Evolutionary conservation across 2,888 invertebrate genomes (phyloP).

Genomic region (Nomada hirtipes): DNA sequence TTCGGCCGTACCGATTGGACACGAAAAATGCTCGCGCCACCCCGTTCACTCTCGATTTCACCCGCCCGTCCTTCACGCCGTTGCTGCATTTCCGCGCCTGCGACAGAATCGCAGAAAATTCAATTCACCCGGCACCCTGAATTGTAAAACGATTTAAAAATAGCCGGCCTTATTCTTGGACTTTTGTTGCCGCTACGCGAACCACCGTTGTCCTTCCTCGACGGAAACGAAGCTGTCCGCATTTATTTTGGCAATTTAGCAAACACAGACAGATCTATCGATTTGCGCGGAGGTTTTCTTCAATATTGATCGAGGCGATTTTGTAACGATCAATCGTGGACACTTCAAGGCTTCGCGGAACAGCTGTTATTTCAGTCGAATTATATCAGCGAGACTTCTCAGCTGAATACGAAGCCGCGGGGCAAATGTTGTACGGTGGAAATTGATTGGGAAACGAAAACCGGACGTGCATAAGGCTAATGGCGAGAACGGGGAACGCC

Average conservation of each 20-base stretch:
- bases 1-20: not conserved
- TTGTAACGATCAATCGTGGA: too few species aligned
- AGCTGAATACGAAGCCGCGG: too few species aligned
- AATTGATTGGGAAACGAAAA: not conserved
- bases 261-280: too few species aligned
- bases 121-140: too few species aligned
- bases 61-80: not conserved
- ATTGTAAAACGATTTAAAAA: conserved; percentile 12
- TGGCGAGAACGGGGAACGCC: too few species aligned
- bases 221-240: not conserved
- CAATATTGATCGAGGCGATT: too few species aligned
- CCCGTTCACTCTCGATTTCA: not conserved
- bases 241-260: too few species aligned
- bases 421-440: too few species aligned
- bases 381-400: too few species aligned
- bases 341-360: too few species aligned
- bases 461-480: not conserved
- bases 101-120: not conserved
- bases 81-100: not conserved
- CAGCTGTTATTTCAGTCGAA: too few species aligned
- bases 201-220: not conserved
- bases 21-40: not conserved
- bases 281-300: too few species aligned
- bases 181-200: not conserved
- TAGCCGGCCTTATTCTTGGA: conserved; percentile 27